phyloP scores from a whole-genome alignment of 1,140 invertebrate species.

The Luehdorfia chinensis region DNA sequence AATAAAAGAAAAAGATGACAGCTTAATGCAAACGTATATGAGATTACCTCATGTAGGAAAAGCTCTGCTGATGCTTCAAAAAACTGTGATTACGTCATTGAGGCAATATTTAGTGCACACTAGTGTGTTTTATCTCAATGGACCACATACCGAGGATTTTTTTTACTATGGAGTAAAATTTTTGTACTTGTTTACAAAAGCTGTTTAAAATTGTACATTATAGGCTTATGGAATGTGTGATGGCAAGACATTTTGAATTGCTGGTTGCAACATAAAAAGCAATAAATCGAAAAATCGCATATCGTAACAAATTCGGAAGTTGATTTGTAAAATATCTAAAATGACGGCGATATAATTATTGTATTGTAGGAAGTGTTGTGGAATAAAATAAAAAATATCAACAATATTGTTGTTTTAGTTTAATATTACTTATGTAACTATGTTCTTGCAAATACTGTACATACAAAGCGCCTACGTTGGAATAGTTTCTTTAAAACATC shows the following conservation, averaged over 20 bases:
- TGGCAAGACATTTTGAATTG: background rate
- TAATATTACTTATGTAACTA: too few relatives aligned
- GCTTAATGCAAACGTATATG: too few relatives aligned
- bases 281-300: conserved; percentile 55
- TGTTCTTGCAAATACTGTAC: too few relatives aligned
- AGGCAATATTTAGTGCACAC: too few relatives aligned
- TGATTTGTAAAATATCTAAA: conserved; percentile 41
- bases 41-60: too few relatives aligned
- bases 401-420: conserved; percentile 6
- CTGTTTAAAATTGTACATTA: conserved; percentile 5
- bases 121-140: too few relatives aligned
- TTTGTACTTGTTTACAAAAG: conserved; percentile 1
- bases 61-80: too few relatives aligned
- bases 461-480: too few relatives aligned
- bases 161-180: background rate
- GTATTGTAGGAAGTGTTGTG: conserved; percentile 53
- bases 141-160: too few relatives aligned
- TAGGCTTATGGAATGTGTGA: background rate
- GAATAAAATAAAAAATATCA: conserved; percentile 41
- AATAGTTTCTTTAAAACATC: background rate
- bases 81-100: too few relatives aligned
- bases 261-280: conserved; percentile 34
- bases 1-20: too few relatives aligned
- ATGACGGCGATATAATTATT: conserved; percentile 34
- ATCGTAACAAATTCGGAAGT: conserved; percentile 33